Evolutionary conservation across 2,113 vertebrate genomes (phyloP), one percentile per base, ranked within the genome.

Genomic region (Entosphenus tridentatus): DNA sequence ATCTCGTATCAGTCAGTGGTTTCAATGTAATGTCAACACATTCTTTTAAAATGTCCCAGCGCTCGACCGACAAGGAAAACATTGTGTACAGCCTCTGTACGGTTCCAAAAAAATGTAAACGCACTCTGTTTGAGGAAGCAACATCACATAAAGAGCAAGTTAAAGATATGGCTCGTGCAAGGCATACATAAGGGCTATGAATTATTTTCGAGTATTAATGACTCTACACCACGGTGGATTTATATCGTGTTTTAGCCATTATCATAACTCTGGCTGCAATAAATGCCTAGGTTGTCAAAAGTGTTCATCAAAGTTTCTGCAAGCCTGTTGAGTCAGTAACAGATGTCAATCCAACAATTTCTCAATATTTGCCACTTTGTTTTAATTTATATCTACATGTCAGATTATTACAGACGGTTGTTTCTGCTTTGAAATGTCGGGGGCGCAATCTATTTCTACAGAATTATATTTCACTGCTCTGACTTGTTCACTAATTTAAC

Each of bases 21-120:
- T 72, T 70, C 68, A 71, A 56, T 69, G 67, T 71, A 69, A 71
- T 69, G 10, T 71, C 71, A 9, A 71, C 71, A 71, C 58, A 71
- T 69, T 71, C 56, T 69, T 69, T 71, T 57, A 71, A 18, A 71
- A 69, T 58, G 57, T 71, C 18, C 57, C 71, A 72, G 11, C 71
- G 57, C 71, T 72, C 69, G 2, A 72, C 58, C 12, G 68, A 70
- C 12, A 62, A 59, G 2, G 71, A 72, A 16, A 72, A 70, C 12
- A 72, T 69, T 5, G 56, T 72, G 11, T 72, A 72, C 18, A 72
- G 13, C 68, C 71, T 72, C 12, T 72, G 57, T 55, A 72, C 18
- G 68, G 70, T 71, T 21, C 56, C 70, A 39, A 39, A 39, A 39
- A 39, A 39, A 39, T 39, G 5, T 39, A 39, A 39, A 39, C 39